These are phyloP conservation scores for Acromyrmex charruanus DNA, from an alignment of 1,140 invertebrate genomes.

Conservation along the genomic window DNA sequence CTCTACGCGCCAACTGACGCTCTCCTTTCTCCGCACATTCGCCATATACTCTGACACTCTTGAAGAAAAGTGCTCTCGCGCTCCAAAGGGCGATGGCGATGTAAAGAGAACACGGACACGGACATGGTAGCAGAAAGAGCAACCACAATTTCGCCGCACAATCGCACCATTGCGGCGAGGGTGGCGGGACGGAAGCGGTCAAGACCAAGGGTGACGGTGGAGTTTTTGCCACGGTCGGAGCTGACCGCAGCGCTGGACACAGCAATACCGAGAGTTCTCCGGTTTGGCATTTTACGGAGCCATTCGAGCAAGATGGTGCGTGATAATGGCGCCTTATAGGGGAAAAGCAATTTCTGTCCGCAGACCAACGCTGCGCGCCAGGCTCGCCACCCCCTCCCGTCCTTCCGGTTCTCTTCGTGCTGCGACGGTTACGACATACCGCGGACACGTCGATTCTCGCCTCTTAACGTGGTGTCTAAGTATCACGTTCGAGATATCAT, in stretches of 20 bases:
- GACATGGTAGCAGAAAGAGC: slow-evolving; percentile 66
- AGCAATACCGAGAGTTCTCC: slow-evolving; percentile 78
- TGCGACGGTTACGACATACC: slow-evolving; percentile 74
- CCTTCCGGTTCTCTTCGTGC: slow-evolving; percentile 30
- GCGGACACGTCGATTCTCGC: slow-evolving; percentile 78
- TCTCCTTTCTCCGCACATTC: slow-evolving; percentile 65
- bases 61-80: slow-evolving; percentile 73
- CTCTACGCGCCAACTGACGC: slow-evolving; percentile 76
- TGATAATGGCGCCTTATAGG: slow-evolving; percentile 85
- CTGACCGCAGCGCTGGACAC: slow-evolving; percentile 82
- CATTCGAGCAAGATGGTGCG: slow-evolving; percentile 85
- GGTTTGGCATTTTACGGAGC: slow-evolving; percentile 83
- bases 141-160: slow-evolving; percentile 80
- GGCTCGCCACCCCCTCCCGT: slow-evolving; percentile 6
- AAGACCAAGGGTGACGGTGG: slow-evolving; percentile 33
- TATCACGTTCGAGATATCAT: slow-evolving; percentile 62
- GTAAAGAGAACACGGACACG: slow-evolving; percentile 65
- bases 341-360: slow-evolving; percentile 85
- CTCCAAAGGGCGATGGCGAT: slow-evolving; percentile 51
- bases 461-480: slow-evolving; percentile 78
- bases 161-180: slow-evolving; percentile 68
- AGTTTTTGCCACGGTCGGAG: slow-evolving; percentile 75
- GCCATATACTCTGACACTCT: slow-evolving; percentile 65
- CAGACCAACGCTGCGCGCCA: slow-evolving; percentile 56
- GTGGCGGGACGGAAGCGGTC: slow-evolving; percentile 28